Percentiles rank a stretch among this genome's conserved stretches.
Evolutionary conservation across 2,888 invertebrate species (phyloP).

Genomic region (Oligia latruncula): DNA sequence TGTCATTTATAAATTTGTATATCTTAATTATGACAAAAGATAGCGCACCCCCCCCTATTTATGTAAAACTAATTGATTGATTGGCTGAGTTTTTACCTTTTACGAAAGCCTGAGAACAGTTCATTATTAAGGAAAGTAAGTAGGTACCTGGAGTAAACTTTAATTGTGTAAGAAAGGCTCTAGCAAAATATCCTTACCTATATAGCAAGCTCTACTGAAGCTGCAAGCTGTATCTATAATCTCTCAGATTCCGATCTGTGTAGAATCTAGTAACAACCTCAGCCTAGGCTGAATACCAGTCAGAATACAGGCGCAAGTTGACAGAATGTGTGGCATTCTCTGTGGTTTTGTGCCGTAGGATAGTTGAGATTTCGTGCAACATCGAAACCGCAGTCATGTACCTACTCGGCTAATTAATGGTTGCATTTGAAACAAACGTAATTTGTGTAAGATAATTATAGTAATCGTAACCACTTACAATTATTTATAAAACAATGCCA

Average conservation of each 20-base stretch:
- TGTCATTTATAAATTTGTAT: too few species aligned
- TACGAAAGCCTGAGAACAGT: not conserved
- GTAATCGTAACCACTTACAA: not conserved
- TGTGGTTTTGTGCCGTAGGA: slow-evolving; percentile 52
- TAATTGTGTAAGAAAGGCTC: not conserved
- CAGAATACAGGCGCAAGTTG: slow-evolving; percentile 26
- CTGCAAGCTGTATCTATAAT: not conserved
- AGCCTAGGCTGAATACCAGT: slow-evolving; percentile 36
- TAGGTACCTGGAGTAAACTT: not conserved
- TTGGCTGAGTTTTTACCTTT: not conserved
- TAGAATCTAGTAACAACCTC: slow-evolving; percentile 7
- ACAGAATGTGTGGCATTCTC: slow-evolving; percentile 54
- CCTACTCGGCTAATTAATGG: slow-evolving; percentile 15
- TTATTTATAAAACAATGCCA: not conserved
- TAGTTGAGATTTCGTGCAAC: slow-evolving; percentile 50
- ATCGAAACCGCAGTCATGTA: slow-evolving; percentile 50
- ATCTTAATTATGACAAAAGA: too few species aligned
- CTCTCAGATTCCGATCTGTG: slow-evolving; percentile 21
- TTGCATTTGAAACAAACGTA: not conserved
- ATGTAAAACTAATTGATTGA: too few species aligned
- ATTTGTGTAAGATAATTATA: not conserved
- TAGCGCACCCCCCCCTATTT: too few species aligned
- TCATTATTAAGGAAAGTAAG: not conserved
- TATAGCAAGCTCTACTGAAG: not conserved
- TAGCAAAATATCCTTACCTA: not conserved